Evolutionary conservation across 2,888 invertebrate species (phyloP).

Genomic region (Amblyteles armatorius): DNA sequence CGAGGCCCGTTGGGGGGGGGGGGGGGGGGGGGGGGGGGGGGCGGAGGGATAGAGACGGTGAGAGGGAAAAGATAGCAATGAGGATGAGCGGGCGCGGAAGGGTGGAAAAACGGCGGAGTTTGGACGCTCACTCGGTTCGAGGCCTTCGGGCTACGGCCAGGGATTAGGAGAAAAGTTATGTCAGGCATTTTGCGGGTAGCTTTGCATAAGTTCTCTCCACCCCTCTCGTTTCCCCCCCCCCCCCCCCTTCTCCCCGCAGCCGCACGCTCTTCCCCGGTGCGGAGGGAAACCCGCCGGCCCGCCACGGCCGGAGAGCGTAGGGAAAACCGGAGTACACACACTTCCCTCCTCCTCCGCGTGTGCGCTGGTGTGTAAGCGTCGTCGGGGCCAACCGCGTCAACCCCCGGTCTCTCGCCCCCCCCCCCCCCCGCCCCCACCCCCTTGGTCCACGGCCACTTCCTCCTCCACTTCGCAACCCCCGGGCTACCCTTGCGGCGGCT

Average conservation of each 20-base stretch:
- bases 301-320: background rate
- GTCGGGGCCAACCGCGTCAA: constrained; percentile 64
- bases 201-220: constrained; percentile 80
- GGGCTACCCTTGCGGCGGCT: constrained; percentile 69
- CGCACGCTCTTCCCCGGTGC: constrained; percentile 48
- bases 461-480: constrained; percentile 38
- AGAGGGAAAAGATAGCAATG: constrained; percentile 25
- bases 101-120: constrained; percentile 66
- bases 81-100: constrained; percentile 52
- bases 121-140: constrained; percentile 71
- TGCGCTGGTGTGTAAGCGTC: constrained; percentile 22
- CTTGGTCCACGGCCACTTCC: constrained; percentile 32
- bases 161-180: constrained; percentile 82
- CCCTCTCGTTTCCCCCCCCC: constrained; percentile 64
- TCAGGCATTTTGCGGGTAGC: constrained; percentile 80
- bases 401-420: constrained; percentile 36
- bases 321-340: constrained; percentile 34
- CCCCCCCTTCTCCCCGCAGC: constrained; percentile 31
- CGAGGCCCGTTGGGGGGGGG: constrained; percentile 47
- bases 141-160: constrained; percentile 71
- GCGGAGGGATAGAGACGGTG: constrained; percentile 8
- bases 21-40: constrained; percentile 6
- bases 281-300: background rate
- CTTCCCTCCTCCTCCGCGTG: constrained; percentile 1
- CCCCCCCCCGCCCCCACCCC: background rate